Evolutionary conservation across 1,140 invertebrate genomes (phyloP).

Genomic region (Tetramorium parvispinum): DNA sequence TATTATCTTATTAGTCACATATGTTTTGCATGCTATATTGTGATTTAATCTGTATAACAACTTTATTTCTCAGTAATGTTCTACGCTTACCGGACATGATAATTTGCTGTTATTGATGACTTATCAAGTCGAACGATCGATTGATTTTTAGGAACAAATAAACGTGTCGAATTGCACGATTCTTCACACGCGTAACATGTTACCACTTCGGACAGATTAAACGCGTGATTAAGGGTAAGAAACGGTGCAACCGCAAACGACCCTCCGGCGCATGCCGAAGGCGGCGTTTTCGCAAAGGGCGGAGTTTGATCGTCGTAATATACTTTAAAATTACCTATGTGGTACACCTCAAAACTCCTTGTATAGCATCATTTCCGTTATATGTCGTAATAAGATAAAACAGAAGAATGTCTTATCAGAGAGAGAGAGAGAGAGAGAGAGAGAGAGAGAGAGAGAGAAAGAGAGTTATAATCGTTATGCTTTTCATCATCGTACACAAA

Average conservation of each 20-base stretch:
- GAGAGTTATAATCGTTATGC: neutral
- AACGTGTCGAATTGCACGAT: conserved; percentile 11
- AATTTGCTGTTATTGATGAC: neutral
- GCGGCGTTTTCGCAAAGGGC: conserved; percentile 74
- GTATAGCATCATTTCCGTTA: neutral
- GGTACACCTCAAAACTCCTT: neutral
- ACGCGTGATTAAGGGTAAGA: conserved; percentile 66
- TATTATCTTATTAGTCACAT: neutral
- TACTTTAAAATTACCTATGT: conserved; percentile 35
- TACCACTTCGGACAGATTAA: conserved; percentile 48
- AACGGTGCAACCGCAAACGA: conserved; percentile 30
- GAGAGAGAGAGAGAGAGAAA: no score
- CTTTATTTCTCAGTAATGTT: neutral
- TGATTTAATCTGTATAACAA: neutral
- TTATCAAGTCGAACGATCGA: neutral
- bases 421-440: no score
- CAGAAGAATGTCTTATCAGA: neutral
- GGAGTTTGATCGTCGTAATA: conserved; percentile 73
- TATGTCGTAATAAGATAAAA: neutral
- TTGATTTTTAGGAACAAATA: neutral
- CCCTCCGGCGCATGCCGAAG: conserved; percentile 76
- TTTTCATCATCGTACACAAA: neutral
- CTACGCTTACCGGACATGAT: conserved; percentile 71
- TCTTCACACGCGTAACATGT: conserved; percentile 33
- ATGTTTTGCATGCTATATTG: neutral